These are phyloP conservation scores for Montifringilla adamsi DNA, from an alignment of 2,113 vertebrate species.

Conservation along the genomic window DNA sequence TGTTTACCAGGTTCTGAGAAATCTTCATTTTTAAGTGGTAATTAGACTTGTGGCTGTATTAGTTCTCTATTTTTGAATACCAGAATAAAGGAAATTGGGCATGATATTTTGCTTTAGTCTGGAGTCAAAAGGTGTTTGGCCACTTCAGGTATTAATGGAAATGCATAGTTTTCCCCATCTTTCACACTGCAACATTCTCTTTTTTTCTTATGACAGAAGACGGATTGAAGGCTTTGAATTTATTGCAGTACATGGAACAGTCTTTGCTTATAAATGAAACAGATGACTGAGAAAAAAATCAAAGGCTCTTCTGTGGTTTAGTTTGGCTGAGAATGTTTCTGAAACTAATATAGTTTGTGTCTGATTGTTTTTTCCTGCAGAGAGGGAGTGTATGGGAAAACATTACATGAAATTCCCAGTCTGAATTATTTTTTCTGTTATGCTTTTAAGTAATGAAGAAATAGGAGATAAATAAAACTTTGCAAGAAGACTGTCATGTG, in stretches of 20 bases:
- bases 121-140: neutral
- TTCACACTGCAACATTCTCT: neutral
- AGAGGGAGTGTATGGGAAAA: neutral
- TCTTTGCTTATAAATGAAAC: constrained; percentile 1
- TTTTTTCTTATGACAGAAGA: neutral
- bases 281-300: neutral
- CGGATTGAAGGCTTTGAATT: constrained; percentile 12
- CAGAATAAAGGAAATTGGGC: neutral
- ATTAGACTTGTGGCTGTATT: neutral
- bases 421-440: neutral
- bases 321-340: neutral
- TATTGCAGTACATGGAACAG: neutral
- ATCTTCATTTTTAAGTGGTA: neutral
- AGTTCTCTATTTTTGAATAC: neutral
- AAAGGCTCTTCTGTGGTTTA: neutral
- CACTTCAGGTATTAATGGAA: neutral
- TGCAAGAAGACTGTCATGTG: neutral
- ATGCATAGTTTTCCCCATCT: neutral
- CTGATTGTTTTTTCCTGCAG: neutral
- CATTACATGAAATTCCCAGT: neutral
- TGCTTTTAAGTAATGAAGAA: neutral
- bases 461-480: neutral
- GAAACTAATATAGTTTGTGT: neutral
- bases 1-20: neutral
- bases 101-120: neutral